phyloP scores from a whole-genome alignment of 2,113 vertebrate species.

The Pteropus alecto region DNA sequence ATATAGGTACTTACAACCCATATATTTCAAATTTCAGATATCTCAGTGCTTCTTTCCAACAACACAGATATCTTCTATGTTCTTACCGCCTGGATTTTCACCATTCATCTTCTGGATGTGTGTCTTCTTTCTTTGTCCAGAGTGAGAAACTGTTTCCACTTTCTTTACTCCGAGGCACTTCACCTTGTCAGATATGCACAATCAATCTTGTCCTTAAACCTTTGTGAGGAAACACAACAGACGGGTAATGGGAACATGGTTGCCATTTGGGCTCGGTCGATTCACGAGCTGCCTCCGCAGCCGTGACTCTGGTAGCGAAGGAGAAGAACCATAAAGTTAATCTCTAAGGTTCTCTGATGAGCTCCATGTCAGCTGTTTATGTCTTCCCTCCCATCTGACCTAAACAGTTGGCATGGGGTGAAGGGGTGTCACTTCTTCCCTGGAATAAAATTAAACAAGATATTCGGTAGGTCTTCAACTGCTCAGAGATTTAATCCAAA shows the following conservation, averaged over 20 bases:
- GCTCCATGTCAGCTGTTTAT: not conserved
- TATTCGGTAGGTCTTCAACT: not conserved
- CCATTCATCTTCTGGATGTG: constrained; percentile 22
- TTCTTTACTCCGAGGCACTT: constrained; percentile 50
- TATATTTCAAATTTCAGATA: not conserved
- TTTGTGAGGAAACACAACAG: constrained; percentile 69
- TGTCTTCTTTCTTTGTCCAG: constrained; percentile 48
- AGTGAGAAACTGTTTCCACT: constrained; percentile 58
- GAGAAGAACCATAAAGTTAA: not conserved
- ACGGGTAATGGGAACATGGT: constrained; percentile 64
- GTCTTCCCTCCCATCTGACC: not conserved
- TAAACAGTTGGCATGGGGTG: not conserved
- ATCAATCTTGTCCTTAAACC: constrained; percentile 72
- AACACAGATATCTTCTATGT: not conserved
- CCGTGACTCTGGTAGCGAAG: not conserved
- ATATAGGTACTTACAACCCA: not conserved
- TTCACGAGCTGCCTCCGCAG: constrained; percentile 24
- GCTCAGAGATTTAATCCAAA: not conserved
- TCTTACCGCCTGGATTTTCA: not conserved
- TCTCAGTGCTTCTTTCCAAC: not conserved
- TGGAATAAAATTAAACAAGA: constrained; percentile 49
- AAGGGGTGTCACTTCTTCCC: not conserved
- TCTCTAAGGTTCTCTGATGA: not conserved
- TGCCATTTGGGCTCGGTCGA: constrained; percentile 50
- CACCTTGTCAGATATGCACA: constrained; percentile 60